Evolutionary conservation across 2,888 invertebrate species (phyloP), one percentile per base, ranked within the genome.

Genomic region (Idaea biselata): DNA sequence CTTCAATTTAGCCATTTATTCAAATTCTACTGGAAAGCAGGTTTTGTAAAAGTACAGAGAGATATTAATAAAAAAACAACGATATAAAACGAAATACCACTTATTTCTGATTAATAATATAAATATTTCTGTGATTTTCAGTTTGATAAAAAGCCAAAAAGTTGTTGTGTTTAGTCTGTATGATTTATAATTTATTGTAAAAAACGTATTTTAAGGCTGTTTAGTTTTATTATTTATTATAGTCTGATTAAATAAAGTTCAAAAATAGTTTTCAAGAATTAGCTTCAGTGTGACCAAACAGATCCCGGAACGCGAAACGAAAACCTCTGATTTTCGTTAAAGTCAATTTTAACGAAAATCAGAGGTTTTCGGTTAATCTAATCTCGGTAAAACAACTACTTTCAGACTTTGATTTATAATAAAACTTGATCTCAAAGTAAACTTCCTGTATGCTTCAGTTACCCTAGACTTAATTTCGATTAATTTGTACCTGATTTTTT

Each of bases 401-500:
- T 31, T 58, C 59, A 44, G 63, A 60, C 60, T 59, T 60, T 44
- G 11, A 44, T 44, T 44, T 33, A 56, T 65, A 64, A 58, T 64
- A 80, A 76, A 83, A 82, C 81, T 77, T 81, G 91, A 92, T 92
- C 92, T 91, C 91, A 91, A 78, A 73, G 71, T 77, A 78, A 70
- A 85, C 86, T 89, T 89, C 88, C 88, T 84, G 78, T 84, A 81
- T 80, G 82, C 83, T 89, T 89, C 82, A 87, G 91, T 91, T 92
- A 92, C 91, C 91, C 84, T 91, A 89, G 89, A 84, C 73, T 86
- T 90, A 89, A 86, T 88, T 90, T 89, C 78, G 77, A 83, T 88
- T 90, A 80, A 88, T 91, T 91, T 90, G 91, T 91, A 91, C 91
- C 91, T 91, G 91, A 91, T 91, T 91, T 91, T 86, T 77, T 70